phyloP scores from a whole-genome alignment of 2,888 invertebrate species.

The Metellina segmentata region DNA sequence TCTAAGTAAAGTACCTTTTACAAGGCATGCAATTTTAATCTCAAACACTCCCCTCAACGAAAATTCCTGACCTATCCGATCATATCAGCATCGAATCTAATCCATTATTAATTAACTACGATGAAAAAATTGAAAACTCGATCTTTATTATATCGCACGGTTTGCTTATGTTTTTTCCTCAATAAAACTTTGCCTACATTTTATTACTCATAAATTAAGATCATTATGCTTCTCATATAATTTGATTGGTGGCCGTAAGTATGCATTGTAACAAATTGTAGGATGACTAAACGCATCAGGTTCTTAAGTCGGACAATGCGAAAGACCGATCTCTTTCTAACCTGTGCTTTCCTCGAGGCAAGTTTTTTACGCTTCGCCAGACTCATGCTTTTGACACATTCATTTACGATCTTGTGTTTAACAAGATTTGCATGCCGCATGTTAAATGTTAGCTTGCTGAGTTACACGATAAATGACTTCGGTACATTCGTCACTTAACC shows the following conservation, averaged over 20 bases:
- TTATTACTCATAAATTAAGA: background rate
- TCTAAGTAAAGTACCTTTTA: no score
- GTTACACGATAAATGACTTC: constrained; percentile 35
- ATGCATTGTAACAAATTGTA: no score
- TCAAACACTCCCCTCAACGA: no score
- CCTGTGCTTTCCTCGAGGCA: constrained; percentile 18
- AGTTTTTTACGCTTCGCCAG: constrained; percentile 30
- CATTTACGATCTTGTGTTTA: constrained; percentile 31
- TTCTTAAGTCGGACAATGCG: background rate
- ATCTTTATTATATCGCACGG: background rate
- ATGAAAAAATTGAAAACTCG: no score
- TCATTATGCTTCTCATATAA: background rate
- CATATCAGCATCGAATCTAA: no score
- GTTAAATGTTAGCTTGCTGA: constrained; percentile 29
- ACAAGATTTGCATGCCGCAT: constrained; percentile 46
- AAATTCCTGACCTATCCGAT: no score
- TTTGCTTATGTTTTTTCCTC: background rate
- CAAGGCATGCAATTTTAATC: no score
- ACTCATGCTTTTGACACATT: constrained; percentile 37
- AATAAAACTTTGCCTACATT: background rate
- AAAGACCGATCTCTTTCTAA: background rate
- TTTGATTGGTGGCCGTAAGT: background rate
- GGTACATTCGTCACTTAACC: constrained; percentile 26
- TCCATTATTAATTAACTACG: no score
- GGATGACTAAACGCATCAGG: background rate